Evolutionary conservation across 2,888 invertebrate species (phyloP).

Genomic region (Synanthedon tipuliformis): DNA sequence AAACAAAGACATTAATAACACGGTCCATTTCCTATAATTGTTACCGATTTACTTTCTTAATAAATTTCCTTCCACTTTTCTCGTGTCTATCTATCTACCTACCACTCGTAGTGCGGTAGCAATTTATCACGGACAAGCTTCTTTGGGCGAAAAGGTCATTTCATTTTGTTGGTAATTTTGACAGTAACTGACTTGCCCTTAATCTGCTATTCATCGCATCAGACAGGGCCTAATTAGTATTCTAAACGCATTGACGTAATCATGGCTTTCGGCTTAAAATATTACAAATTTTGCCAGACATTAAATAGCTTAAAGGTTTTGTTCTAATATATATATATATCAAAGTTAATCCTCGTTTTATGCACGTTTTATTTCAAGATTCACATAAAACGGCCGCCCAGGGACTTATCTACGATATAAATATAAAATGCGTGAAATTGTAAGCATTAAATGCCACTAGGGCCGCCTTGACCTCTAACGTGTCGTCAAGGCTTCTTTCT

Average conservation of each 20-base stretch:
- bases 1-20: constrained; percentile 21
- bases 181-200: neutral
- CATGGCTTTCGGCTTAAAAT: neutral
- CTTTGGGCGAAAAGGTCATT: neutral
- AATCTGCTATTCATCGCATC: neutral
- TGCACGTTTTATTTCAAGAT: constrained; percentile 21
- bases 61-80: constrained; percentile 12
- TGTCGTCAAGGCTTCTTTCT: neutral
- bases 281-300: neutral
- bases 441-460: constrained; percentile 39
- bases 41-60: constrained; percentile 13
- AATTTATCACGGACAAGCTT: neutral
- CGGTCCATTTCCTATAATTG: constrained; percentile 16
- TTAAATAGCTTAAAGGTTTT: neutral
- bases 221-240: neutral
- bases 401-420: constrained; percentile 21
- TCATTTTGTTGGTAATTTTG: neutral
- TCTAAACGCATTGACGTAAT: neutral
- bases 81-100: too few relatives aligned
- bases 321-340: too few relatives aligned
- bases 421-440: constrained; percentile 43
- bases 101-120: constrained; percentile 1
- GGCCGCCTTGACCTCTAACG: constrained; percentile 43
- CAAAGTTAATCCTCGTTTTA: neutral
- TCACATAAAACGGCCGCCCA: constrained; percentile 23